Conservation (phyloP, 1,140 invertebrate species). For the Pseudomyrmex cubaensis region DNA sequence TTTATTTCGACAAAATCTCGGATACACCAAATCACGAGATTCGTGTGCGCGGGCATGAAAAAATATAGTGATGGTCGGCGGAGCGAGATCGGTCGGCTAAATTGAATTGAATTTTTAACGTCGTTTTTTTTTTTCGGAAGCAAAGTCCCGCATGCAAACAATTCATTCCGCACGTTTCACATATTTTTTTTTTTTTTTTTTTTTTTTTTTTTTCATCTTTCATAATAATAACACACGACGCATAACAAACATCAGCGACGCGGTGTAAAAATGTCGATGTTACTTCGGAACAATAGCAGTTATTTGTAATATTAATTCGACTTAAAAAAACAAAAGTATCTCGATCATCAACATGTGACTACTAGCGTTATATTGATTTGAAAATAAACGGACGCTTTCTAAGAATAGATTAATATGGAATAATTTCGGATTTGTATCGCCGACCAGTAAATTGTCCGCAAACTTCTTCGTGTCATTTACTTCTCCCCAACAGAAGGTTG, state of each 20-base stretch:
- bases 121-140: conserved; percentile 10
- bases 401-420: conserved; percentile 6
- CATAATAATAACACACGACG: background rate
- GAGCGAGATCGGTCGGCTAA: conserved; percentile 29
- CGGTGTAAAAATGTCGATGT: conserved; percentile 38
- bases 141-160: background rate
- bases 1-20: conserved; percentile 37
- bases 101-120: conserved; percentile 57
- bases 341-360: background rate
- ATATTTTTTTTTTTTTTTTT: conserved; percentile 6
- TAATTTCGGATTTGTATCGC: conserved; percentile 52
- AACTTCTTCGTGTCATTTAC: conserved; percentile 6
- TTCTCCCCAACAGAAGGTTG: background rate
- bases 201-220: background rate
- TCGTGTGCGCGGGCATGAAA: background rate
- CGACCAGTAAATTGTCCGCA: conserved; percentile 50
- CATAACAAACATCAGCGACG: background rate
- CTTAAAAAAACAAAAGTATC: background rate
- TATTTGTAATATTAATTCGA: conserved; percentile 59
- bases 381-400: conserved; percentile 6
- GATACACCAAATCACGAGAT: conserved; percentile 10
- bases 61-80: conserved; percentile 18
- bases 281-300: conserved; percentile 21
- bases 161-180: background rate
- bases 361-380: background rate